phyloP scores from a whole-genome alignment of 2,797 vertebrate genomes.

The Muscicapa comitata region DNA sequence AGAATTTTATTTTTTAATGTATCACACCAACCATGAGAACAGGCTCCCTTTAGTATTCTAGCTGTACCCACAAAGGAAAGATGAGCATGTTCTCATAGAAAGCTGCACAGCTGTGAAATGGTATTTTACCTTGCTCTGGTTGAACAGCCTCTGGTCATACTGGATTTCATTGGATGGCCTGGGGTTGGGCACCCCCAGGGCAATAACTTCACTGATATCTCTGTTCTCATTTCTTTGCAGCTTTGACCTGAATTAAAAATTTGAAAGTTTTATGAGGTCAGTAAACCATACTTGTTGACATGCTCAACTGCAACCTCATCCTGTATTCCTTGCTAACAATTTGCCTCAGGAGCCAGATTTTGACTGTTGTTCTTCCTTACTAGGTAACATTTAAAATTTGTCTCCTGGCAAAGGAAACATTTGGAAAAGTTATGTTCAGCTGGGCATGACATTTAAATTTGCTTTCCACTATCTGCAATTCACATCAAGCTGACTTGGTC shows the following conservation, averaged over 20 bases:
- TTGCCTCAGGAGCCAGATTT: background rate
- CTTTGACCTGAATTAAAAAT: constrained; percentile 84
- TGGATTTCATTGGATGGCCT: constrained; percentile 88
- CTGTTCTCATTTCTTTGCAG: constrained; percentile 95
- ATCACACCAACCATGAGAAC: background rate
- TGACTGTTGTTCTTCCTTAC: background rate
- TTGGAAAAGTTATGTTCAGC: background rate
- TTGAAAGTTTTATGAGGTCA: background rate
- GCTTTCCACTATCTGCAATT: background rate
- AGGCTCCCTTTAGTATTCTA: background rate
- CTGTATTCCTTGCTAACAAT: background rate
- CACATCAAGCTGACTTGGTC: constrained; percentile 4
- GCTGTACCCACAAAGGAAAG: background rate
- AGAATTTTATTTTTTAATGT: background rate
- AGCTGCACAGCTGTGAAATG: background rate
- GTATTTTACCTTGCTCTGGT: constrained; percentile 87
- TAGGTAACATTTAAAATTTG: background rate
- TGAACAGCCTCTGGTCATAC: constrained; percentile 96
- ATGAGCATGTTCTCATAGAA: background rate
- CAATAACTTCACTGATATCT: constrained; percentile 96
- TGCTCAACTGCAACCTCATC: background rate
- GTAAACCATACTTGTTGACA: background rate
- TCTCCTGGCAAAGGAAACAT: background rate
- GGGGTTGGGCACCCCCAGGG: constrained; percentile 90
- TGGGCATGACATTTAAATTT: constrained; percentile 32